Conservation (phyloP, 1,140 invertebrate genomes). For the Drosophila kanapiae region DNA sequence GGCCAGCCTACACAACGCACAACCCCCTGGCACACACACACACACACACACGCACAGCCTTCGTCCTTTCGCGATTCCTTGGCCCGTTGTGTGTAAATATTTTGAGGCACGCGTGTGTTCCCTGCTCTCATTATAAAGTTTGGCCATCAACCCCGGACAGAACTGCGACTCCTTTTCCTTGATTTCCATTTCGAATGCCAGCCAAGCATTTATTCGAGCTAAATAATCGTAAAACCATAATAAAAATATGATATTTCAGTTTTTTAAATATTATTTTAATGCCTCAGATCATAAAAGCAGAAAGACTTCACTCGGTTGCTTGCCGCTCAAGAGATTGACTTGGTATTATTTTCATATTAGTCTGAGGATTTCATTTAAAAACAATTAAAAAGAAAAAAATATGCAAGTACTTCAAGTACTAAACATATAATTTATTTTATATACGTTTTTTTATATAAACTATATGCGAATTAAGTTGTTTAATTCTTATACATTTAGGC, state of each 20-base stretch:
- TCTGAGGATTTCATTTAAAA: background rate
- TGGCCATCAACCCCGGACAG: conserved; percentile 61
- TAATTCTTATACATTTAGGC: too few relatives aligned
- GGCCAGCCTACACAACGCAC: conserved; percentile 31
- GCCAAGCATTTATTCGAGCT: background rate
- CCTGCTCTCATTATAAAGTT: conserved; percentile 80
- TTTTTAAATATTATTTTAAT: too few relatives aligned
- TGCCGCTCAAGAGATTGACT: background rate
- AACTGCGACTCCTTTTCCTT: conserved; percentile 1
- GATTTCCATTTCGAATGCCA: conserved; percentile 8
- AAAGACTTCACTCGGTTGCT: background rate
- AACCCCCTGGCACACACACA: conserved; percentile 14
- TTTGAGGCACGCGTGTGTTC: conserved; percentile 83
- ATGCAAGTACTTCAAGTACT: too few relatives aligned
- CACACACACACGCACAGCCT: background rate
- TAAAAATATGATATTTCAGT: background rate
- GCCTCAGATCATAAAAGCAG: background rate
- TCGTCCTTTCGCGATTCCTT: conserved; percentile 37
- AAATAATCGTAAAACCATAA: background rate
- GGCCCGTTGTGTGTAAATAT: conserved; percentile 82
- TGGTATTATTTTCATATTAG: background rate
- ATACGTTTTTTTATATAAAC: too few relatives aligned
- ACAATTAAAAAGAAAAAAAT: too few relatives aligned
- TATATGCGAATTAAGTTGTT: too few relatives aligned
- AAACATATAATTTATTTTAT: too few relatives aligned